These are phyloP conservation scores for Crotalus horridus DNA, from an alignment of 2,113 vertebrate species.

Conservation along the genomic window DNA sequence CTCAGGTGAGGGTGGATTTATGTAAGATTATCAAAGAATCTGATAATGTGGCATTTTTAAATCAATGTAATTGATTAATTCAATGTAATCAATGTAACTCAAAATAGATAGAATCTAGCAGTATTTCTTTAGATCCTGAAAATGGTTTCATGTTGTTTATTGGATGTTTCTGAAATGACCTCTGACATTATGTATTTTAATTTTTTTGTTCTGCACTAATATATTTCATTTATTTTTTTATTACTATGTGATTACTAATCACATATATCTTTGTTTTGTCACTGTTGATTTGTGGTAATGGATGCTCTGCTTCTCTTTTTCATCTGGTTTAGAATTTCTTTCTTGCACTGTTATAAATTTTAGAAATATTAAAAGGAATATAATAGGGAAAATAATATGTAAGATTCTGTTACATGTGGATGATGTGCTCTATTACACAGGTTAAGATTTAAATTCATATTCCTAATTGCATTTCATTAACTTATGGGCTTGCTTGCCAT, in stretches of 20 bases:
- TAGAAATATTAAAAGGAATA: background rate
- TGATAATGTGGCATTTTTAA: background rate
- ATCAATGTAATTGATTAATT: background rate
- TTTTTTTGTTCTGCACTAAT: background rate
- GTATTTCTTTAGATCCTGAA: background rate
- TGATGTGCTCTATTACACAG: background rate
- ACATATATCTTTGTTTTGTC: background rate
- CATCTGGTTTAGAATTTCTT: background rate
- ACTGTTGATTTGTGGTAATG: background rate
- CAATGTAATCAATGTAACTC: background rate
- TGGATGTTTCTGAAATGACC: background rate
- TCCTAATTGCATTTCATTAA: background rate
- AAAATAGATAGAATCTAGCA: background rate
- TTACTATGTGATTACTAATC: background rate
- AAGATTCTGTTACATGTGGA: background rate
- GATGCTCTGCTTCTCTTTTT: background rate
- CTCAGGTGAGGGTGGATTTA: background rate
- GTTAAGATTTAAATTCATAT: background rate
- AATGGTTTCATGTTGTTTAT: background rate
- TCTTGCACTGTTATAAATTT: background rate
- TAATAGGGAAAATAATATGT: background rate
- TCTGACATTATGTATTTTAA: background rate
- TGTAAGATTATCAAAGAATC: background rate
- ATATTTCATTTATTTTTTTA: background rate
- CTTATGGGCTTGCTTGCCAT: background rate